These are phyloP conservation scores for Sycophila texana DNA, from an alignment of 2,888 invertebrate genomes.

Conservation along the genomic window DNA sequence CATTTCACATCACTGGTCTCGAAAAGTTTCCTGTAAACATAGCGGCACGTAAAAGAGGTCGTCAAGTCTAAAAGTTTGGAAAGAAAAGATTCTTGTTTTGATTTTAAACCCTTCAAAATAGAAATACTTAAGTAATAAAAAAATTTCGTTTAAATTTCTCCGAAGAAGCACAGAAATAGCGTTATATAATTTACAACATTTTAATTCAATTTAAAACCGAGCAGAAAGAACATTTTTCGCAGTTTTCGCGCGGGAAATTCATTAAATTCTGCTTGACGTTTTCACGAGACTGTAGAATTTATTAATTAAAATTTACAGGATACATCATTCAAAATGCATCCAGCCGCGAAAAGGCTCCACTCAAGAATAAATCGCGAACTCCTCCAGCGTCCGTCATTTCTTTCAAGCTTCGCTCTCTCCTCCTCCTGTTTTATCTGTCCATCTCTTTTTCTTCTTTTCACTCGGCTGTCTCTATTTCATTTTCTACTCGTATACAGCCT, in stretches of 20 bases:
- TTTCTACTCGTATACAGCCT: background rate
- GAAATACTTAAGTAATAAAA: background rate
- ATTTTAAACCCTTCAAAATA: conserved; percentile 1
- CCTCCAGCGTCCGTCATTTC: background rate
- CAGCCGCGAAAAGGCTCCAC: background rate
- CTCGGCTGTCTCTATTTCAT: conserved; percentile 42
- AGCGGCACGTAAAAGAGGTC: conserved; percentile 10
- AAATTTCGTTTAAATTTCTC: no score
- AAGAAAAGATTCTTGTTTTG: conserved; percentile 19
- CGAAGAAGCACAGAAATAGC: no score
- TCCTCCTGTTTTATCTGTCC: conserved; percentile 6
- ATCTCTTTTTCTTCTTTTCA: conserved; percentile 8
- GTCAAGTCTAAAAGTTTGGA: conserved; percentile 11
- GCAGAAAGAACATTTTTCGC: background rate
- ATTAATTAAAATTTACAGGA: background rate
- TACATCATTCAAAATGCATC: background rate
- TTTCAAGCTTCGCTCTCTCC: background rate
- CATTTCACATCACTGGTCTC: conserved; percentile 14
- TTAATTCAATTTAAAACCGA: background rate
- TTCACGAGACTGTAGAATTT: no score
- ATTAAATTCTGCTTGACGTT: no score
- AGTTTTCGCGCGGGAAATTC: background rate
- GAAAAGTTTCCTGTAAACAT: conserved; percentile 30
- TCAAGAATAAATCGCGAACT: conserved; percentile 4
- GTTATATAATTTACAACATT: background rate